Conservation (phyloP, 2,797 vertebrate genomes). For the Hyperoplus immaculatus region DNA sequence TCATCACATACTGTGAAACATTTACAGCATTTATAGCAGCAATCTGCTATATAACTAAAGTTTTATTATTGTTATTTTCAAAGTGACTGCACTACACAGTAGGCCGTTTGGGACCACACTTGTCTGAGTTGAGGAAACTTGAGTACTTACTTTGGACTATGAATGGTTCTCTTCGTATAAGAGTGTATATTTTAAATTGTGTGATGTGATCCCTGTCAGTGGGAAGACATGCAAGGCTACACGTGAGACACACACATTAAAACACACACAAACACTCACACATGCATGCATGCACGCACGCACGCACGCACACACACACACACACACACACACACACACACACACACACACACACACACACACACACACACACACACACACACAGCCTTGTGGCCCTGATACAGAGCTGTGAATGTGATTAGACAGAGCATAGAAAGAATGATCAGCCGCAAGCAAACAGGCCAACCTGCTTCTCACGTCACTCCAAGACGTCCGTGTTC, state of each 20-base stretch:
- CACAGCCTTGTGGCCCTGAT: slow-evolving; percentile 10
- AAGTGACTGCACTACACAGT: slow-evolving; percentile 20
- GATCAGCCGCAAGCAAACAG: slow-evolving; percentile 40
- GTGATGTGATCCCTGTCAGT: slow-evolving; percentile 69
- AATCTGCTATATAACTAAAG: slow-evolving; percentile 21
- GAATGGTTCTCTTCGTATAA: slow-evolving; percentile 42
- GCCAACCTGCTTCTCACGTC: slow-evolving; percentile 42
- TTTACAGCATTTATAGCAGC: slow-evolving; percentile 21
- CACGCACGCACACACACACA: slow-evolving; percentile 2
- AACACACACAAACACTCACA: slow-evolving; percentile 10
- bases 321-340: slow-evolving; percentile 3
- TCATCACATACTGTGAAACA: background rate
- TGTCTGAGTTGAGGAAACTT: slow-evolving; percentile 57
- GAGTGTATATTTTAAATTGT: slow-evolving; percentile 60
- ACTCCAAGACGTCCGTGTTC: slow-evolving; percentile 41
- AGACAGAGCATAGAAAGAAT: slow-evolving; percentile 57
- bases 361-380: slow-evolving; percentile 15
- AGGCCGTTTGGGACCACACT: slow-evolving; percentile 25
- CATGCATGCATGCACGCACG: too few species aligned
- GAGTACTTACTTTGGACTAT: slow-evolving; percentile 54
- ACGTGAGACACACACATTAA: slow-evolving; percentile 41
- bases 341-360: slow-evolving; percentile 9
- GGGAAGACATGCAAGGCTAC: slow-evolving; percentile 47
- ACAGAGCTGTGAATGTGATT: slow-evolving; percentile 68
- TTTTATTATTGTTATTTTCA: slow-evolving; percentile 39